Evolutionary conservation across 1,140 invertebrate genomes (phyloP), one percentile per base, ranked within the genome.

Genomic region (Drosophila baimaii): DNA sequence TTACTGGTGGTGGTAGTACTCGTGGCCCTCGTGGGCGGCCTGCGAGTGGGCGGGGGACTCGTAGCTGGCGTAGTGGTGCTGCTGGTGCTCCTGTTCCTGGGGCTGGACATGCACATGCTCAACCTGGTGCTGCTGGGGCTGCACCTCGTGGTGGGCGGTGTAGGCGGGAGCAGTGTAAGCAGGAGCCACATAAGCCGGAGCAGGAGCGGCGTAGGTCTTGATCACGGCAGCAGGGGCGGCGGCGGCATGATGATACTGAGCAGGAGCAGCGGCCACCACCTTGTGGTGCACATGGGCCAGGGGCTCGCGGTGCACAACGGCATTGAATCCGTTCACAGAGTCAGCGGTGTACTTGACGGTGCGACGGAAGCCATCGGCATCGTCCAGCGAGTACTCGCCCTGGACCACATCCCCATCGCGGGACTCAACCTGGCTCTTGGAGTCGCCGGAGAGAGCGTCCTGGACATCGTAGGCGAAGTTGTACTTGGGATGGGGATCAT

Each of bases 351-450:
- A 93, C 63, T 93, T 92, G 8, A 93, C 92, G 12, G 88, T 92
- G 33, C 92, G 82, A 58, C 89, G 84, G 76, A 84, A 91, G 23
- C 92, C 92, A 72, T 91, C 90, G 52, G 90, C 90, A 77, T 93
- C 92, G 21, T 91, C 76, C 66, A 91, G 47, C 10, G 92, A 81
- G 80, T 90, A 84, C 83, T 85, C 81, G 31, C 82, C 91, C 71
- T 92, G 92, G 37, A 95, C 94, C 12, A 93, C 92, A 83, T 94
- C 94, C 15, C 94, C 94, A n/a, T 94, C 92, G 27, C 94, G 91
- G 51, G 91, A 93, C 92, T 94, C 94, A 64, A 93, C 91, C 72
- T 94, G 93, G 58, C 92, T 92, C 92, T 94, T 94, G 69, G 93
- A 92, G 76, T 94, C 94, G 2, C 95, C 94, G 54, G 93, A 95